Percentiles rank a stretch among this genome's conserved stretches.
Evolutionary conservation across 2,888 invertebrate genomes (phyloP).

Genomic region (Erannis defoliaria): DNA sequence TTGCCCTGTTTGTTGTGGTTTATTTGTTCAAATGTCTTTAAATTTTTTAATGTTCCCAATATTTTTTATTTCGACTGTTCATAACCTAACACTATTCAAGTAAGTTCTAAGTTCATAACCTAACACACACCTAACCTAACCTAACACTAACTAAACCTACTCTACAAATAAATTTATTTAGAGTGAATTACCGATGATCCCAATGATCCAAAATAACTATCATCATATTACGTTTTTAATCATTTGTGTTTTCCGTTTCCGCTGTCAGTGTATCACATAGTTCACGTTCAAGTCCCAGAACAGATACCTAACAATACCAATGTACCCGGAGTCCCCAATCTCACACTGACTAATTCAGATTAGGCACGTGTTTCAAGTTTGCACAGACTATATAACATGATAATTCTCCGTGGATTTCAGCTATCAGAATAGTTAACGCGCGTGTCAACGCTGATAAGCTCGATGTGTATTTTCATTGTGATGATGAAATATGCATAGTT

Average conservation of each 20-base stretch:
- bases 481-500: conserved; percentile 7
- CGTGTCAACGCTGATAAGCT: conserved; percentile 25
- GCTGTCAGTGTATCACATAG: background rate
- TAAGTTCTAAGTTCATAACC: too few relatives aligned
- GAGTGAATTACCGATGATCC: too few relatives aligned
- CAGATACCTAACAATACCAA: conserved; percentile 12
- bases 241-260: background rate
- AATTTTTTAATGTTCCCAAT: too few relatives aligned
- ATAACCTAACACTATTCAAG: too few relatives aligned
- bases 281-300: background rate
- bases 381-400: conserved; percentile 55
- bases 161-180: too few relatives aligned
- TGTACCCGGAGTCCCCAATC: conserved; percentile 53
- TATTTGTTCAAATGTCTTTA: too few relatives aligned
- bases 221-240: too few relatives aligned
- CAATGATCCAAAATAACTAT: too few relatives aligned
- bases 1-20: too few relatives aligned
- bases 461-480: conserved; percentile 11
- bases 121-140: too few relatives aligned
- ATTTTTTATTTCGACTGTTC: too few relatives aligned
- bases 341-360: conserved; percentile 62
- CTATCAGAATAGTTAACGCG: conserved; percentile 36
- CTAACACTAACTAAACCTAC: too few relatives aligned
- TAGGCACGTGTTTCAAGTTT: conserved; percentile 62
- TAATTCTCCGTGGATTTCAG: conserved; percentile 52